These are phyloP conservation scores for Troides aeacus DNA, from an alignment of 2,888 invertebrate genomes.

Conservation along the genomic window DNA sequence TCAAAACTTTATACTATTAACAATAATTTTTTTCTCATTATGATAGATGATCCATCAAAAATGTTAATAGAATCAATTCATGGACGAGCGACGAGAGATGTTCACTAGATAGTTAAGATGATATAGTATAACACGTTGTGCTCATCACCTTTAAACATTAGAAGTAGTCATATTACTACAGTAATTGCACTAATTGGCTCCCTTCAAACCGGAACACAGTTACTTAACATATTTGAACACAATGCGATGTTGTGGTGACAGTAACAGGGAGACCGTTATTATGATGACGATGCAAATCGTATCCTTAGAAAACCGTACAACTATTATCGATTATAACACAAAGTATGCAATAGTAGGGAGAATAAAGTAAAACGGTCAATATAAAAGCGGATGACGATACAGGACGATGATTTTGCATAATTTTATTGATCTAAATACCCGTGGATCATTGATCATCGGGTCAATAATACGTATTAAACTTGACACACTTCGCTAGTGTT, in stretches of 20 bases:
- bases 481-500: slow-evolving; percentile 56
- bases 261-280: slow-evolving; percentile 13
- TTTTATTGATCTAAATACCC: slow-evolving; percentile 77
- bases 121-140: no score
- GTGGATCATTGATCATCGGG: slow-evolving; percentile 74
- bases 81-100: no score
- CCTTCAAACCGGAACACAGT: not conserved
- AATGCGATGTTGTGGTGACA: slow-evolving; percentile 13
- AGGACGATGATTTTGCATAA: slow-evolving; percentile 74
- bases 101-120: no score
- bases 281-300: slow-evolving; percentile 22
- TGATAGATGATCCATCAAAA: no score
- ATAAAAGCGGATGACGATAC: slow-evolving; percentile 51
- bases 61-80: no score
- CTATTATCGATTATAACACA: slow-evolving; percentile 22
- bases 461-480: slow-evolving; percentile 68
- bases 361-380: slow-evolving; percentile 66
- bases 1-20: no score
- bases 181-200: no score
- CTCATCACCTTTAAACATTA: no score
- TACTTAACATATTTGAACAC: not conserved
- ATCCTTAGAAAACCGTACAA: slow-evolving; percentile 1
- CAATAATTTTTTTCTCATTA: no score
- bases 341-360: slow-evolving; percentile 34
- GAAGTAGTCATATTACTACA: no score